phyloP scores from a whole-genome alignment of 92 coral and sea anemone species.

The Siderastrea siderea region DNA sequence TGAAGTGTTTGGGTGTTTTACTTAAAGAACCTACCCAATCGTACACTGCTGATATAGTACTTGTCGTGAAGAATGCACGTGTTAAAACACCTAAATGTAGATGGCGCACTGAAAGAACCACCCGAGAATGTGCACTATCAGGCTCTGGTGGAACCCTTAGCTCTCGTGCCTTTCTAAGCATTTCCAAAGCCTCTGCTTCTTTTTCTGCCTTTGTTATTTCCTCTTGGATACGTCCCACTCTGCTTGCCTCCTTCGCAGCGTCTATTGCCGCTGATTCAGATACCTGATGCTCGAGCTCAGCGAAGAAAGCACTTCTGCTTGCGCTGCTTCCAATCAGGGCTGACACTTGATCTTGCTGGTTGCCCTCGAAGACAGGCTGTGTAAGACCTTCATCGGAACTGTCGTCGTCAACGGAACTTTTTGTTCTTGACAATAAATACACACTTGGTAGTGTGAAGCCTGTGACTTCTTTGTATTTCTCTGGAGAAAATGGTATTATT shows the following conservation, averaged over 20 bases:
- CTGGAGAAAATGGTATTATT: too few relatives aligned
- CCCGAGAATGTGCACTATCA: not conserved
- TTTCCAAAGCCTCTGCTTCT: not conserved
- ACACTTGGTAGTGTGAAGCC: not conserved
- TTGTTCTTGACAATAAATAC: not conserved
- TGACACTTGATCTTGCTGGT: not conserved
- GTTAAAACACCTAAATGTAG: not conserved
- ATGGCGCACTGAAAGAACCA: not conserved
- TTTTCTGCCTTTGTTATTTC: not conserved
- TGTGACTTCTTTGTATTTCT: too few relatives aligned
- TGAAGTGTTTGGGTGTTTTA: not conserved
- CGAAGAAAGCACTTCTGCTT: not conserved
- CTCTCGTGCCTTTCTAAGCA: not conserved
- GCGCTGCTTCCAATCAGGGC: not conserved
- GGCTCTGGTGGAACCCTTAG: not conserved
- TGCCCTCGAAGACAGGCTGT: not conserved
- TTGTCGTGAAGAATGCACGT: not conserved
- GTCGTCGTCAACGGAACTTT: not conserved
- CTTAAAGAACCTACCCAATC: not conserved
- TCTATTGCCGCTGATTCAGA: not conserved
- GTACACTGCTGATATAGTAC: not conserved
- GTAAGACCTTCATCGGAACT: not conserved
- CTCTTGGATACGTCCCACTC: not conserved
- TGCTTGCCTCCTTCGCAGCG: not conserved
- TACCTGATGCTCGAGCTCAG: not conserved